Base-by-base conservation (phyloP, 2,113 vertebrate species). In the Meles meles region DNA sequence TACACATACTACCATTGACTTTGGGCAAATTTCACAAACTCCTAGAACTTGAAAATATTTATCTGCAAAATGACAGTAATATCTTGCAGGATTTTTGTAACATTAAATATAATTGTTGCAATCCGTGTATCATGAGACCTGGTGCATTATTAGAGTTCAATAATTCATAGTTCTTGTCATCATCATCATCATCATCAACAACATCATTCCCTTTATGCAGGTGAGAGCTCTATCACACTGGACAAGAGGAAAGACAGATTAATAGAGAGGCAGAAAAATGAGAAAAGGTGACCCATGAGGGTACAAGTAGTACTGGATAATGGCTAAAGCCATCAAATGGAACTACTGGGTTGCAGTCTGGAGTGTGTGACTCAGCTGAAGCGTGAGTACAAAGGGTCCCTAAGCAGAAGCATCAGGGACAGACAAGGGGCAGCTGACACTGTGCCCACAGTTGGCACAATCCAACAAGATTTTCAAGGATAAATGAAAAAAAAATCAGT, bases 361-460 rank as follows among this genome's bases (percentile, higher is more conserved):
- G 57, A 90, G 85, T 67, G 67, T 96, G 92, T 88, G 89, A 95
- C 96, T 95, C 98, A 98, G 94, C 97, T 98, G 97, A 97, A 96
- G 90, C 20, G 39, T n/a, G 84, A 95, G 87, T 89, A 95, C 85
- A 89, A 72, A 95, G 93, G 87, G 93, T 98, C 93, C 90, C 90
- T 63, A 86, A 94, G 76, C 95, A 93, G 91, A 96, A 96, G 94
- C 93, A 92, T 88, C 81, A 80, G 96, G 92, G 87, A 97, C 71
- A 94, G 69, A 85, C 69, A 95, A n/a, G 84, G 97, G 96, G 82
- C 96, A 96, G 93, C 83, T 98, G 97, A 98, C 96, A 95, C 39
- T 37, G 27, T 98, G 96, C 96, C 97, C 89, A 89, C 88, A 88
- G 96, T 97, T 97, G 94, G 96, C 89, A 97, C 79, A 98, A 88